Evolutionary conservation across 2,113 vertebrate species (phyloP).

Genomic region (Sphaerodactylus townsendi): DNA sequence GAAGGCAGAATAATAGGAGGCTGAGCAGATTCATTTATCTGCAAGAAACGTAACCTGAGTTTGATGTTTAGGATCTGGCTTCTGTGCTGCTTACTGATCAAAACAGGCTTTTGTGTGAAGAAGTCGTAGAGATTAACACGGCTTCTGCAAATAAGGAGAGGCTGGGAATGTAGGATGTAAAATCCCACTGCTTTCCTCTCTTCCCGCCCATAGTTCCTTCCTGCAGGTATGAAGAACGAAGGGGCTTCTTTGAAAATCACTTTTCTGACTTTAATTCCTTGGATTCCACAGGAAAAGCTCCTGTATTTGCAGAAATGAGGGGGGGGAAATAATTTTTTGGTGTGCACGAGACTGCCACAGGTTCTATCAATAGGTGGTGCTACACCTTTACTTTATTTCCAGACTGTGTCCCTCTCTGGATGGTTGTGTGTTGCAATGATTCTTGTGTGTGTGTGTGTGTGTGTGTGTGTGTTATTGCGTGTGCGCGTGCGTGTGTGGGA

Average conservation of each 20-base stretch:
- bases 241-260: not conserved
- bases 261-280: not conserved
- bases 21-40: too few relatives aligned
- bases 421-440: accelerated
- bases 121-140: not conserved
- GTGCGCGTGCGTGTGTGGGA: too few relatives aligned
- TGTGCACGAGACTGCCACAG: accelerated
- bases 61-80: not conserved
- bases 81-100: not conserved
- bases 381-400: not conserved
- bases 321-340: not conserved
- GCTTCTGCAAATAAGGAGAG: not conserved
- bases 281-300: not conserved
- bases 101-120: not conserved
- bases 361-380: accelerated
- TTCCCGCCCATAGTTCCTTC: not conserved
- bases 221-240: not conserved
- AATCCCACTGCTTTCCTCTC: not conserved
- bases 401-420: not conserved
- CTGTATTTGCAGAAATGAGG: not conserved
- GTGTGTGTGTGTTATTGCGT: too few relatives aligned
- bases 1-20: too few relatives aligned
- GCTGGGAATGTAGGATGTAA: too few relatives aligned
- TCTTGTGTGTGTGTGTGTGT: too few relatives aligned
- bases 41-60: too few relatives aligned